Base-by-base conservation (phyloP, 2,113 vertebrate genomes). In the Larimichthys polyactis region DNA sequence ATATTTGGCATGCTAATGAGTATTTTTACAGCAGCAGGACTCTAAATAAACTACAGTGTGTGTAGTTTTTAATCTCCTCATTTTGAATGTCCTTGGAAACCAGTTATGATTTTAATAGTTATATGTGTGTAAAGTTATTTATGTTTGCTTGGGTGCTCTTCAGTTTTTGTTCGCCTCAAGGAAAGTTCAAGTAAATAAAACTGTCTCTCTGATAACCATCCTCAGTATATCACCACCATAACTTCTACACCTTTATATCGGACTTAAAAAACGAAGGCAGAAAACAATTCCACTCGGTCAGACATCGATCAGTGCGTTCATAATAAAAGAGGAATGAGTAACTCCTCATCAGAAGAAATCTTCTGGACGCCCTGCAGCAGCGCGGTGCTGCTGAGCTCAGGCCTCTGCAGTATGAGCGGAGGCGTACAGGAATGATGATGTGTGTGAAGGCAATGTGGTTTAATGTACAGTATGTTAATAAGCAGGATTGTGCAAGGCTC, bases 391-490 rank as follows among this genome's bases (percentile, higher is more conserved):
- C 90, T 89, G 86, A 90, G 90, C 82, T 91, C 88, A 88, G 87
- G 82, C 85, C 78, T 91, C 80, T 89, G 83, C 88, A 84, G 89
- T 12, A 19, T 1, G 69, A 79, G 69, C 22, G 5, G 55, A 66
- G 16, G 72, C 17, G 57, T 74, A 51, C 3, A 79, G 85, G 83
- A 90, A 86, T 76, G 72, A 93, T 90, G 90, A 86, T 44, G 86
- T 83, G 83, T 77, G 70, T 20, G 72, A 88, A 83, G 55, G 49
- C 75, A 67, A 66, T 59, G 71, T 81, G 80, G 27, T 90, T 84
- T 85, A 87, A 85, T 90, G 63, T 79, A 36, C 36, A 36, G 36
- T 36, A 81, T 87, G 83, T 90, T 91, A 89, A 90, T 90, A 83
- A 81, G 72, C 27, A 12, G n/a, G 70, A 74, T 0, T 59, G 55